A percentile compares a stretch with the other conserved stretches of the same genome.
These are phyloP conservation scores for Temnothorax longispinosus DNA, from an alignment of 1,140 invertebrate species.

Conservation along the genomic window DNA sequence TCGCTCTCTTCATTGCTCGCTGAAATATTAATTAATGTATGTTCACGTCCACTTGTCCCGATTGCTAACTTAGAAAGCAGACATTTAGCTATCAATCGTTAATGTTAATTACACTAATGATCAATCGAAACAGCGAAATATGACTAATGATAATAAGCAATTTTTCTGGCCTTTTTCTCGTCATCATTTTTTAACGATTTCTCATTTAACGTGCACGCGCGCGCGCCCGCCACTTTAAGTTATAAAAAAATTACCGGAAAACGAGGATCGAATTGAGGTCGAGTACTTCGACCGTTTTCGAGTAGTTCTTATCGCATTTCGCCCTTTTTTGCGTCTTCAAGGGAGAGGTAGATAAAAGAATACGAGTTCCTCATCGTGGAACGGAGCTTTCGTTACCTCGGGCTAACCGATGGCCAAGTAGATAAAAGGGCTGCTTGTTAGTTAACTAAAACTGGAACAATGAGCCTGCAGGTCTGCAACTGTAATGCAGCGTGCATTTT, in stretches of 20 bases:
- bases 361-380: neutral
- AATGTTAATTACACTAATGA: conserved; percentile 18
- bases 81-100: conserved; percentile 19
- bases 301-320: conserved; percentile 28
- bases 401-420: neutral
- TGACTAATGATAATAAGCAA: neutral
- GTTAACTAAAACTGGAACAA: conserved; percentile 43
- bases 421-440: conserved; percentile 38
- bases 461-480: conserved; percentile 2
- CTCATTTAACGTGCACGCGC: neutral
- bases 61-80: conserved; percentile 16
- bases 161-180: neutral
- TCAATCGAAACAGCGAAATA: conserved; percentile 4
- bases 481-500: conserved; percentile 1
- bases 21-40: conserved; percentile 22
- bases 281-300: conserved; percentile 12
- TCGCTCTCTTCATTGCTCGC: neutral
- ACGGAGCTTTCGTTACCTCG: conserved; percentile 34
- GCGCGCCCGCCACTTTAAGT: neutral
- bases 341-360: conserved; percentile 24
- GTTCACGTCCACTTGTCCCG: neutral
- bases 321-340: neutral
- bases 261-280: neutral
- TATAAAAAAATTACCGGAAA: conserved; percentile 38
- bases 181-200: conserved; percentile 35